phyloP scores from a whole-genome alignment of 1,140 invertebrate species.

The Drosophila kanapiae region DNA sequence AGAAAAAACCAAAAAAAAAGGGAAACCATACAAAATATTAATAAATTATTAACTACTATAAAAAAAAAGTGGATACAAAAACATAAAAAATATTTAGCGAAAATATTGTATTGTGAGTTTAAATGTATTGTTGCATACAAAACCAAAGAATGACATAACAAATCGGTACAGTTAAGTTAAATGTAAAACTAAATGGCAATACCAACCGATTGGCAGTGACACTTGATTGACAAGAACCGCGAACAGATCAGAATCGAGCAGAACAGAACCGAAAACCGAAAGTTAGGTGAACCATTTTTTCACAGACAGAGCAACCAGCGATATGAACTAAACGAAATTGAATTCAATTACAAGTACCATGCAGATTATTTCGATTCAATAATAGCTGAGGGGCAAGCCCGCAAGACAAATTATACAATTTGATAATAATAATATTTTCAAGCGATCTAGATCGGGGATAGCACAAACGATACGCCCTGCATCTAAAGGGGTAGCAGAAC shows the following conservation, averaged over 20 bases:
- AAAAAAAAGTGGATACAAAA: conserved; percentile 62
- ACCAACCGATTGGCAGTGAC: conserved; percentile 51
- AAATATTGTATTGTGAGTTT: conserved; percentile 84
- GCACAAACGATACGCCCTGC: conserved; percentile 51
- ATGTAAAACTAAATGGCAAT: conserved; percentile 45
- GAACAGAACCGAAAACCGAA: conserved; percentile 12
- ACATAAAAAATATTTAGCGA: conserved; percentile 80
- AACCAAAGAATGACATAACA: conserved; percentile 55
- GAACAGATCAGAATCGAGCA: conserved; percentile 3
- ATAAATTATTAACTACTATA: conserved; percentile 83
- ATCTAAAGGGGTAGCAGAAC: conserved; percentile 18
- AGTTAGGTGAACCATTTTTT: conserved; percentile 36
- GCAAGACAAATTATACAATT: conserved; percentile 60
- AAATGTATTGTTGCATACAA: conserved; percentile 79
- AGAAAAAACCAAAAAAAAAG: conserved; percentile 57
- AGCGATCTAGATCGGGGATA: conserved; percentile 32
- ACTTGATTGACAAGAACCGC: conserved; percentile 27
- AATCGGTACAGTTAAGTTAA: conserved; percentile 47
- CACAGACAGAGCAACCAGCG: conserved; percentile 59
- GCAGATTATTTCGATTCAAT: conserved; percentile 66
- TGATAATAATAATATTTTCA: conserved; percentile 65
- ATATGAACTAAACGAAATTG: conserved; percentile 41
- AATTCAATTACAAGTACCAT: conserved; percentile 45
- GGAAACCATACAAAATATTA: conserved; percentile 75
- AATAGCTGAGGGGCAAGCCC: conserved; percentile 39